Base-by-base conservation (phyloP, 2,888 invertebrate species). In the Fragum fragum region DNA sequence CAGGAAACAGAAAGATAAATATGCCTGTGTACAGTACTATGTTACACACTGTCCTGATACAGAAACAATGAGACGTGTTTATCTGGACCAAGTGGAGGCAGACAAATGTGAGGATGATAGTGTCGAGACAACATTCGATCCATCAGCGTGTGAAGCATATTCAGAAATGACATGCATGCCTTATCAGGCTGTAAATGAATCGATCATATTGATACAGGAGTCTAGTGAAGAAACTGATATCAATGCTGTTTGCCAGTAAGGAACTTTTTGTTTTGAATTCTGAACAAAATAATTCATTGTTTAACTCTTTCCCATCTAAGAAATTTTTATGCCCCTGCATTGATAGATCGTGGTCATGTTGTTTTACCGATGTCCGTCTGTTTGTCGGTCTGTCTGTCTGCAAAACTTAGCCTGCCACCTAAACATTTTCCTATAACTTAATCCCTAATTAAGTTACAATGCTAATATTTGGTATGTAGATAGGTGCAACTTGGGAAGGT, bases 231-330 rank as follows among this genome's bases (percentile, higher is more conserved):
- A 23, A 28, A 18, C 39, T 23, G 26, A 57, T 26, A 26, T n/a
- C 3, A 29, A 52, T 28, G 57, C 9, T 23, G 28, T 69, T 39
- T 75, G 75, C 39, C 21, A 32, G 74, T 74, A 74, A 66, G 74
- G 39, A 28, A 23, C n/a, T 5, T 26, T 57, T 57, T 21, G 23
- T 57, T 57, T 57, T 23, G 1, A 57, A n/a, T n/a, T n/a, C n/a
- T n/a, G n/a, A n/a, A n/a, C n/a, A n/a, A n/a, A n/a, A n/a, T n/a
- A n/a, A n/a, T n/a, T n/a, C n/a, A n/a, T n/a, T n/a, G n/a, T n/a
- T n/a, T n/a, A n/a, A n/a, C n/a, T n/a, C n/a, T n/a, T n/a, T n/a
- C n/a, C n/a, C n/a, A n/a, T n/a, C n/a, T n/a, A n/a, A n/a, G n/a
- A n/a, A n/a, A n/a, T n/a, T n/a, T n/a, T n/a, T n/a, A n/a, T n/a